Conservation (phyloP, 2,888 invertebrate species). For the Diadegma fenestrale region DNA sequence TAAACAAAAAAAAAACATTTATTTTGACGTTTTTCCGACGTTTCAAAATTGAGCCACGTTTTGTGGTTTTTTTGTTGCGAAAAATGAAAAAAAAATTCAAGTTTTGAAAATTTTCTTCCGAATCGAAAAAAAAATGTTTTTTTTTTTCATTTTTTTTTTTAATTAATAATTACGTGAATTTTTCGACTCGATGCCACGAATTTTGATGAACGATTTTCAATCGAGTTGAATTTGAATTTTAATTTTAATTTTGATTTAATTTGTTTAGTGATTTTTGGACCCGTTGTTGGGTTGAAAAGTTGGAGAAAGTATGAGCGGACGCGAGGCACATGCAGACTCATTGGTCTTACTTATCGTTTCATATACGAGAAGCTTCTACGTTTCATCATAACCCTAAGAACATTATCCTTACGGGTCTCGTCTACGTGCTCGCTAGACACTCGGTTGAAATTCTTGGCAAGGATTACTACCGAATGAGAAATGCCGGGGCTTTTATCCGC, state of each 20-base stretch:
- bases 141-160: too few species aligned
- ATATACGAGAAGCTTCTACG: constrained; percentile 4
- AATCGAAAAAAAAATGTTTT: too few species aligned
- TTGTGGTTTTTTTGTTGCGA: too few species aligned
- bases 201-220: not conserved
- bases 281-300: not conserved
- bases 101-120: not conserved
- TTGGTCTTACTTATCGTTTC: constrained; percentile 3
- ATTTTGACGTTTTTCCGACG: too few species aligned
- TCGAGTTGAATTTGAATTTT: too few species aligned
- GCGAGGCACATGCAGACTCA: not conserved
- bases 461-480: constrained; percentile 21
- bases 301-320: not conserved
- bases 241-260: too few species aligned
- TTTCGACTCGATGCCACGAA: too few species aligned
- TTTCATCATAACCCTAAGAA: constrained; percentile 3
- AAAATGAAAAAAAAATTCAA: too few species aligned
- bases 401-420: constrained; percentile 10
- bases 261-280: not conserved
- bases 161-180: not conserved
- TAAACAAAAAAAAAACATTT: not conserved
- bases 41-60: too few species aligned
- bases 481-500: constrained; percentile 3
- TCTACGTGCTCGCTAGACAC: constrained; percentile 38
- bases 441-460: constrained; percentile 1